Evolutionary conservation across 2,888 invertebrate genomes (phyloP), one percentile per base, ranked within the genome.

Genomic region (Lysandra bellargus): DNA sequence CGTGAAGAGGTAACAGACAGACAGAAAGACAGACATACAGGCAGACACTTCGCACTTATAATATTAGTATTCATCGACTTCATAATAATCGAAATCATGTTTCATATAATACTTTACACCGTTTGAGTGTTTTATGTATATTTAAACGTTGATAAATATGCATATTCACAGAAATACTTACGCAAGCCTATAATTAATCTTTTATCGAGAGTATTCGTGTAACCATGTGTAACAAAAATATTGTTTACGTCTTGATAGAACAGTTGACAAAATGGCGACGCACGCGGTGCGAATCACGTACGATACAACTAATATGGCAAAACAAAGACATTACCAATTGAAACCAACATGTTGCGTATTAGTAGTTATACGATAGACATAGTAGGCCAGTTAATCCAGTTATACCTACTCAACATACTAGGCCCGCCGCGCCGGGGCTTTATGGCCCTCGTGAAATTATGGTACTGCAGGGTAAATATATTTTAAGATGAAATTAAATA

Each of bases 221-320:
- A 69, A 14, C 33, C 17, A 14, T 12, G 30, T 69, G 69, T 69
- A 69, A 4, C 33, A 37, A 14, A 49, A 69, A 69, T 69, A 37
- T 69, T 69, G 69, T 37, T 69, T 69, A 37, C 33, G 5, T 49
- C 9, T 49, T 49, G 49, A 49, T 49, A 9, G 23, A 23, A 23
- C 23, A 23, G 30, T 5, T 1, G 33, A 33, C 49, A 49, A 30
- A 49, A 14, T 12, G 23, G 49, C 23, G 49, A 75, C 76, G 76
- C 76, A 75, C 76, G 76, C 76, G 76, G 12, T 14, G 30, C 14
- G 53, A 33, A 53, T 76, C 76, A 76, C 76, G 76, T 76, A 57
- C 6, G 57, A 33, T 33, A 7, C 33, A 33, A 23, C 57, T 30
- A 30, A 33, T 53, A 53, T 33, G 76, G 49, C 17, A 57, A n/a